phyloP scores from a whole-genome alignment of 2,888 invertebrate species.

The Pseudanteris insignis region DNA sequence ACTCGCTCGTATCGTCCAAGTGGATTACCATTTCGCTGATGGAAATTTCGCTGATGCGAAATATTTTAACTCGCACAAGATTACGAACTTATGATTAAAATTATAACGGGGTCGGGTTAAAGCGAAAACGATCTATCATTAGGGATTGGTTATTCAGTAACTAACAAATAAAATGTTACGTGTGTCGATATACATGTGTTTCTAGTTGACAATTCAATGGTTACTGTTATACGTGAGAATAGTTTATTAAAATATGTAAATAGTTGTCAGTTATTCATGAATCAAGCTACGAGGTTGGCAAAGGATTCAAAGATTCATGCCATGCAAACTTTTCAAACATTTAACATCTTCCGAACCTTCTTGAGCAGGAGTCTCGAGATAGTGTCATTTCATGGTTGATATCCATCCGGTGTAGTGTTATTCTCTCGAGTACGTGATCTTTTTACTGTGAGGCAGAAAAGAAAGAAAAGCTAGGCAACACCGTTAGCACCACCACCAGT shows the following conservation, averaged over 20 bases:
- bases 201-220: too few relatives aligned
- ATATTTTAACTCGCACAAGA: slow-evolving; percentile 30
- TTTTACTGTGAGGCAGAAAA: slow-evolving; percentile 71
- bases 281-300: neutral
- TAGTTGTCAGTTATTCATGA: neutral
- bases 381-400: slow-evolving; percentile 62
- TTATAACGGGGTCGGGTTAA: slow-evolving; percentile 25
- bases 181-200: too few relatives aligned
- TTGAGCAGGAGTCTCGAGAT: slow-evolving; percentile 54
- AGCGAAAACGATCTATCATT: too few relatives aligned
- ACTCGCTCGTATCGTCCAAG: slow-evolving; percentile 40
- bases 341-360: slow-evolving; percentile 58
- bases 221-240: too few relatives aligned
- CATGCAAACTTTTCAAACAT: slow-evolving; percentile 42
- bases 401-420: slow-evolving; percentile 65
- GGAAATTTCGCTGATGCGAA: slow-evolving; percentile 38
- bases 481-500: slow-evolving; percentile 48
- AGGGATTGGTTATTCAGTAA: too few relatives aligned
- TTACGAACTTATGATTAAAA: slow-evolving; percentile 33
- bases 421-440: slow-evolving; percentile 80
- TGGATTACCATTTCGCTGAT: slow-evolving; percentile 41
- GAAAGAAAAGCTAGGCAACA: slow-evolving; percentile 54
- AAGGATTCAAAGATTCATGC: slow-evolving; percentile 15
- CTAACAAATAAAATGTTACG: too few relatives aligned
- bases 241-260: too few relatives aligned